Conservation (phyloP, 2,888 invertebrate genomes). For the Diadegma fenestrale region DNA sequence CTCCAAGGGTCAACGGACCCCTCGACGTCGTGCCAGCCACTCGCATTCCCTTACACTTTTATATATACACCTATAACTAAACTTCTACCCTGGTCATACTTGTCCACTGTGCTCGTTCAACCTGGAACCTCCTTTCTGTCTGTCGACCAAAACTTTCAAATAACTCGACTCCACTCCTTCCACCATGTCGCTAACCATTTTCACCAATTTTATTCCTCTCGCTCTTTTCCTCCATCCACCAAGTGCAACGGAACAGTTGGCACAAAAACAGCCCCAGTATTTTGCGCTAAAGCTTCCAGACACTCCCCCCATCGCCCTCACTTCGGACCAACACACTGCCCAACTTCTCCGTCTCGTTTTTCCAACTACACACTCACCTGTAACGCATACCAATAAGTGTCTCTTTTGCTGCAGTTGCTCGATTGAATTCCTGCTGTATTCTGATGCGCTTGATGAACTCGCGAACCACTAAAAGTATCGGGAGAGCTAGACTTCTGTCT, state of each 20-base stretch:
- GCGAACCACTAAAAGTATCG: no score
- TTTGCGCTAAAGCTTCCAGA: constrained; percentile 52
- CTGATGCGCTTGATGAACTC: neutral
- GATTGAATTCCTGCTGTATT: neutral
- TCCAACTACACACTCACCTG: constrained; percentile 49
- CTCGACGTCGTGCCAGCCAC: constrained; percentile 69
- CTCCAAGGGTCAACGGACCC: constrained; percentile 75
- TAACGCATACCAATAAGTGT: neutral
- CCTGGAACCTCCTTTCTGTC: constrained; percentile 42
- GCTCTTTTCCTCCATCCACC: constrained; percentile 11
- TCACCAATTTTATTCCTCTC: constrained; percentile 34
- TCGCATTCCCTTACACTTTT: constrained; percentile 72
- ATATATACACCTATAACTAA: constrained; percentile 39
- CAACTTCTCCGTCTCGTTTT: constrained; percentile 22
- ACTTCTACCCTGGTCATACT: constrained; percentile 39
- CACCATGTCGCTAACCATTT: constrained; percentile 44
- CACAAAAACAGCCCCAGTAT: constrained; percentile 10
- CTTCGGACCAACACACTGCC: constrained; percentile 50
- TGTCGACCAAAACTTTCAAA: constrained; percentile 33
- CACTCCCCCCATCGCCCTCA: constrained; percentile 60
- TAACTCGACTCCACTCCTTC: constrained; percentile 40
- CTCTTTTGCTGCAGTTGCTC: neutral
- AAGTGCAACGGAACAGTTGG: neutral
- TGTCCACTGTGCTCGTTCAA: constrained; percentile 13
- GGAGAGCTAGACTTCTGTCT: no score